These are phyloP conservation scores for Yponomeuta cagnagella DNA, from an alignment of 2,888 invertebrate species.

Conservation along the genomic window DNA sequence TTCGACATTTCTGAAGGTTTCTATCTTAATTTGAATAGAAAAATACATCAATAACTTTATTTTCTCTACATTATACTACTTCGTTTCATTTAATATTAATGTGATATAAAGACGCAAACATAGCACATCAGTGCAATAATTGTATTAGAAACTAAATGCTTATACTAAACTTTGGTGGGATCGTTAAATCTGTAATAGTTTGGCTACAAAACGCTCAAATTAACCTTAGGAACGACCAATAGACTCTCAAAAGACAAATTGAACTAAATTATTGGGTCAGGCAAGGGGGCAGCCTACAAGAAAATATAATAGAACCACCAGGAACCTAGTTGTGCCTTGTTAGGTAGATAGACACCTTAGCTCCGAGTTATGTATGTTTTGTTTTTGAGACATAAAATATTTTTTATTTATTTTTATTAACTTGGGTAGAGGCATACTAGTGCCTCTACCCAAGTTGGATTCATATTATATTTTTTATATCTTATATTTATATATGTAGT, in stretches of 20 bases:
- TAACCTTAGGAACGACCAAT: conserved; percentile 11
- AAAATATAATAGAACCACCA: neutral
- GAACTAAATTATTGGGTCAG: conserved; percentile 1
- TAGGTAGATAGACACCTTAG: too few species aligned
- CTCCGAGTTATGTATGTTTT: too few species aligned
- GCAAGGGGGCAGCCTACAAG: conserved; percentile 18
- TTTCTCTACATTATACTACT: conserved; percentile 32
- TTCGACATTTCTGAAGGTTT: neutral
- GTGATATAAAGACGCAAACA: conserved; percentile 17
- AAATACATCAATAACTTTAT: conserved; percentile 40
- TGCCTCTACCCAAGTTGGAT: conserved; percentile 15
- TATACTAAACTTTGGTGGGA: conserved; percentile 74
- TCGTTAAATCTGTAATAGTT: conserved; percentile 59
- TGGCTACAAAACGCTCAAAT: conserved; percentile 33
- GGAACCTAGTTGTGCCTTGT: neutral
- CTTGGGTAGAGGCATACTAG: conserved; percentile 20
- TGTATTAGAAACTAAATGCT: conserved; percentile 53
- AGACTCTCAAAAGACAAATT: neutral
- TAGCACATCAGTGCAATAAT: conserved; percentile 29
- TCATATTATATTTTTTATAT: neutral
- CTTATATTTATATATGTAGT: neutral
- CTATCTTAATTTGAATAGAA: conserved; percentile 32
- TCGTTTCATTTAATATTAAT: conserved; percentile 31
- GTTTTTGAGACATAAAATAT: neutral
- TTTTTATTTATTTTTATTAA: neutral